A percentile compares a stretch with the other conserved stretches of the same genome.
These are phyloP conservation scores for Typhlichthys eigenmanni DNA, from an alignment of 2,797 vertebrate genomes.

Conservation along the genomic window DNA sequence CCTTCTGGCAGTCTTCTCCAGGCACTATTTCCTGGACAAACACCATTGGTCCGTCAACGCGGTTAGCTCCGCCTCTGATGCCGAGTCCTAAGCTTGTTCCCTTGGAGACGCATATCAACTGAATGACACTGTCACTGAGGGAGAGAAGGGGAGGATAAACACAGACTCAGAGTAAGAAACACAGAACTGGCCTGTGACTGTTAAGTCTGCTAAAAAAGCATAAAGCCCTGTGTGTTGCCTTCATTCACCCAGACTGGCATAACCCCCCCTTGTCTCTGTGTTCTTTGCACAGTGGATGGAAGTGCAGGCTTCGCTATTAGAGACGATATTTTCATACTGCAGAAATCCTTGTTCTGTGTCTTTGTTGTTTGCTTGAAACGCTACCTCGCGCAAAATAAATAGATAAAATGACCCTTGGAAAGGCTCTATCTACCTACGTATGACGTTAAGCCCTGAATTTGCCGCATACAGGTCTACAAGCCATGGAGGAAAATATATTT, in stretches of 20 bases:
- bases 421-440: background rate
- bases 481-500: too few relatives aligned
- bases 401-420: background rate
- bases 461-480: too few relatives aligned
- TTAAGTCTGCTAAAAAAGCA: conserved; percentile 9
- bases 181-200: background rate
- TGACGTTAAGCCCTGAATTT: too few relatives aligned
- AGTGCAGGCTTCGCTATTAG: background rate
- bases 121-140: conserved; percentile 84
- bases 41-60: conserved; percentile 89
- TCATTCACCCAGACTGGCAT: conserved; percentile 28
- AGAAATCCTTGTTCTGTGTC: background rate
- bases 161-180: background rate
- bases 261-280: conserved; percentile 13
- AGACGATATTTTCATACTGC: background rate
- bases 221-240: background rate
- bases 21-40: conserved; percentile 88
- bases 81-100: conserved; percentile 86
- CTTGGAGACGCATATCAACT: conserved; percentile 88
- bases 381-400: background rate
- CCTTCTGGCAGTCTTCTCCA: conserved; percentile 93
- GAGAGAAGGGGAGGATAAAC: background rate
- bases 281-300: background rate
- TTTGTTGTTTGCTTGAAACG: background rate
- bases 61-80: conserved; percentile 88